Evolutionary conservation across 2,888 invertebrate genomes (phyloP), one percentile per base, ranked within the genome.

Genomic region (Piscicola geometra): DNA sequence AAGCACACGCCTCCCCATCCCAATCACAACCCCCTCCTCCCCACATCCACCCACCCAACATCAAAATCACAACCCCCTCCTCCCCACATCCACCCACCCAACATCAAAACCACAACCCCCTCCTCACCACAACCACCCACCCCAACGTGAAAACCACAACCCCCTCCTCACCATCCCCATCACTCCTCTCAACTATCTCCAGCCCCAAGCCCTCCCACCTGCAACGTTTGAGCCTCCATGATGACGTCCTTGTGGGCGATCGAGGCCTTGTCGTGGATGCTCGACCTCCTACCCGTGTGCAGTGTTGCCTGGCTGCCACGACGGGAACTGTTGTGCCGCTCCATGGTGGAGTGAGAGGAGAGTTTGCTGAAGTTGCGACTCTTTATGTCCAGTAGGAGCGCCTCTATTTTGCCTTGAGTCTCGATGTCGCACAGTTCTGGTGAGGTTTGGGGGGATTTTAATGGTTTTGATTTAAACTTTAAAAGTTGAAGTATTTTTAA

Each of bases 181-280:
- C n/a, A n/a, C n/a, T n/a, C n/a, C n/a, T n/a, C n/a, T n/a, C n/a
- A n/a, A n/a, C n/a, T n/a, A n/a, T n/a, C n/a, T n/a, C n/a, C n/a
- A n/a, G n/a, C n/a, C n/a, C n/a, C n/a, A n/a, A n/a, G n/a, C n/a
- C n/a, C n/a, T n/a, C n/a, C 30, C 25, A 71, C 84, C 82, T 91
- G 88, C 64, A 91, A 86, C 21, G 79, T 60, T 77, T 92, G 88
- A 32, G 94, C 94, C 86, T 97, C 97, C 84, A 96, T 94, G 64
- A 93, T 90, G 32, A 93, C 95, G 86, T 97, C 97, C 81, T 94
- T 92, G 85, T 94, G 92, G 56, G 95, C 93, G 75, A 95, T 93
- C 80, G 94, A 88, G 79, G 92, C 92, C 87, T 95, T 95, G 86
- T 97, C 96, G 30, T 96, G 89, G 78, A 96, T 89, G 67, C 94